Evolutionary conservation across 64 coral and sea anemone genomes (phyloP).

Genomic region (Catalaphyllia jardinei): DNA sequence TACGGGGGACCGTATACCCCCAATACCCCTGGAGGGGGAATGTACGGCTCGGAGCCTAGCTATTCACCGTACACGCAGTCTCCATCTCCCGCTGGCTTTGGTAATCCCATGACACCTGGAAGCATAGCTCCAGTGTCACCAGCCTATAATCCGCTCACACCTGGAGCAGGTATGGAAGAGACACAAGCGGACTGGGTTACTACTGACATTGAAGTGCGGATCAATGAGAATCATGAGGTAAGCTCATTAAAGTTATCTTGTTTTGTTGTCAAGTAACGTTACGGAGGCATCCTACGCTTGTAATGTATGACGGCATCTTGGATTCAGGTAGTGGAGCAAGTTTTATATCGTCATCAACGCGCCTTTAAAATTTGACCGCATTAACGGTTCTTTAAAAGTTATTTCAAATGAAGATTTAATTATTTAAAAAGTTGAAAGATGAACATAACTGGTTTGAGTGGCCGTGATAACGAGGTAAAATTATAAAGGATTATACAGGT

Average conservation of each 20-base stretch:
- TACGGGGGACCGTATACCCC: constrained; percentile 95
- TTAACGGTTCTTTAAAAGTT: no score
- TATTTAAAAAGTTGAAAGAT: no score
- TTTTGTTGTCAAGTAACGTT: no score
- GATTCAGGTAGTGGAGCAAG: no score
- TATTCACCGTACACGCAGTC: constrained; percentile 97
- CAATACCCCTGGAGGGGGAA: constrained; percentile 89
- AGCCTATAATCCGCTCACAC: constrained; percentile 88
- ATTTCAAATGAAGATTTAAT: no score
- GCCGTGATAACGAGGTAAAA: no score
- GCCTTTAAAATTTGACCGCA: no score
- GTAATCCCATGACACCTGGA: constrained; percentile 92
- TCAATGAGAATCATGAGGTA: constrained; percentile 95
- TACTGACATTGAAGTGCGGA: constrained; percentile 90
- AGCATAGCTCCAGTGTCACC: constrained; percentile 90
- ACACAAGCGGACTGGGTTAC: constrained; percentile 86
- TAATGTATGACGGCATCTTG: no score
- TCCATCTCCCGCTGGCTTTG: constrained; percentile 88
- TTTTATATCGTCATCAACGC: no score
- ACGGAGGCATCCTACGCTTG: no score
- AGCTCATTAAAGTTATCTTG: neutral
- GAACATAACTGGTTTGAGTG: no score
- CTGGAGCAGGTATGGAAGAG: constrained; percentile 83
- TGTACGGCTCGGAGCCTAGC: constrained; percentile 96
- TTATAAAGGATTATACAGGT: no score